Base-by-base conservation (phyloP, 2,888 invertebrate species). In the Encarsia formosa region DNA sequence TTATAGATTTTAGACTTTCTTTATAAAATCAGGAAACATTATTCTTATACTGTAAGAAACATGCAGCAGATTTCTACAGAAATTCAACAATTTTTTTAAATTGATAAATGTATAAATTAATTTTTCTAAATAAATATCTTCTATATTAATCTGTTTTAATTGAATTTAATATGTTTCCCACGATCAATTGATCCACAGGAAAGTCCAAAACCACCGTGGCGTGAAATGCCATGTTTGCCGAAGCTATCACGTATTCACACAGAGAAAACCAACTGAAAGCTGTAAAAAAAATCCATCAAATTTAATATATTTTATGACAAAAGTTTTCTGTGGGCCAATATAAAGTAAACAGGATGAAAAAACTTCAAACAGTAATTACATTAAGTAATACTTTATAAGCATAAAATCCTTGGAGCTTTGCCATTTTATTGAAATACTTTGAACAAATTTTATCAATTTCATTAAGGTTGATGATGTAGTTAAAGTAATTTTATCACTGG, bases 181-280 rank as follows among this genome's bases (percentile, higher is more conserved):
- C 85, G 64, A 90, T 79, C 63, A 92, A 78, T 64, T 87, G 82
- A 72, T 91, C 90, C 40, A 84, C 81, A 13, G 91, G 89, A 73
- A 95, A 89, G 75, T 95, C 93, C 68, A 86, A 79, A 54, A 91
- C 86, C 48, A 91, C 89, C 32, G 91, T 87, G 59, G 90, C 84
- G 70, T 95, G 94, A 77, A 91, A 95, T 52, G 87, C 87, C 91
- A 95, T 94, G 75, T 94, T 95, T 61, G 90, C 86, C 48, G 87
- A 84, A 49, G 94, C 93, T 67, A 95, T 87, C 68, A 92, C 81
- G 75, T 95, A 95, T 76, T 95, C 95, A 74, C 91, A 93, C 52
- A 91, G 80, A 2, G 95, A 91, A 78, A 95, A 95, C 87, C 89
- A 89, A 71, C 92, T 94, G 77, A 95, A 95, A 40, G 94, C 95